A percentile compares a stretch with the other conserved stretches of the same genome.
phyloP scores from a whole-genome alignment of 2,888 invertebrate species.

The Leptopilina myrica region DNA sequence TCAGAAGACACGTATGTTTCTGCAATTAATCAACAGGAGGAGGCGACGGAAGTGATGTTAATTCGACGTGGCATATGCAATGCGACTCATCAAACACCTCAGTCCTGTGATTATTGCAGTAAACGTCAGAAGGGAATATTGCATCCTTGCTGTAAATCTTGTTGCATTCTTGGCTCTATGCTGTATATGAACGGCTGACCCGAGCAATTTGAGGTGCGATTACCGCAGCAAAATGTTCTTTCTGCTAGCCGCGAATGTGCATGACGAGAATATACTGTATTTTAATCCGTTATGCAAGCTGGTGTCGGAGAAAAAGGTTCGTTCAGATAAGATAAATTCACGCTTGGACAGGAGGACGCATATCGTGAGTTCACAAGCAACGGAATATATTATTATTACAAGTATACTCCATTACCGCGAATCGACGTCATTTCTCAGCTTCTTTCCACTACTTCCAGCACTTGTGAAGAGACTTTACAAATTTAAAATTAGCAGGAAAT shows the following conservation, averaged over 20 bases:
- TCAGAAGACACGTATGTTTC: too few relatives aligned
- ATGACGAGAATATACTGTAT: slow-evolving; percentile 40
- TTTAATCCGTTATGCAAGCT: slow-evolving; percentile 51
- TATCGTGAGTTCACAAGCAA: slow-evolving; percentile 45
- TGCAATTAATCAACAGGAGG: background rate
- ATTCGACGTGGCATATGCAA: slow-evolving; percentile 46
- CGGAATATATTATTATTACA: slow-evolving; percentile 61
- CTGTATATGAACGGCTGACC: slow-evolving; percentile 35
- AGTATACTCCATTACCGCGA: slow-evolving; percentile 62
- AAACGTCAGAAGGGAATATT: slow-evolving; percentile 66
- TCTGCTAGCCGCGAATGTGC: slow-evolving; percentile 28
- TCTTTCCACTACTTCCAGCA: background rate
- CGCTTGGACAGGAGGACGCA: slow-evolving; percentile 31
- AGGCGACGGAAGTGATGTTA: background rate
- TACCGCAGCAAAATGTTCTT: slow-evolving; percentile 20
- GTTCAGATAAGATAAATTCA: slow-evolving; percentile 52
- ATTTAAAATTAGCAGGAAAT: slow-evolving; percentile 1
- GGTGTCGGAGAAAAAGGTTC: slow-evolving; percentile 16
- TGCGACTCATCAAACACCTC: slow-evolving; percentile 43
- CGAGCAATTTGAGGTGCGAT: slow-evolving; percentile 47
- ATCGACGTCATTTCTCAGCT: slow-evolving; percentile 57
- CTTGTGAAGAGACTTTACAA: background rate
- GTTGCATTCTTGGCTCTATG: slow-evolving; percentile 31
- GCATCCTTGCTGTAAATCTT: slow-evolving; percentile 64
- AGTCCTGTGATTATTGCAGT: slow-evolving; percentile 49